Evolutionary conservation across 2,888 invertebrate genomes (phyloP), one percentile per base, ranked within the genome.

Genomic region (Notocelia uddmanniana): DNA sequence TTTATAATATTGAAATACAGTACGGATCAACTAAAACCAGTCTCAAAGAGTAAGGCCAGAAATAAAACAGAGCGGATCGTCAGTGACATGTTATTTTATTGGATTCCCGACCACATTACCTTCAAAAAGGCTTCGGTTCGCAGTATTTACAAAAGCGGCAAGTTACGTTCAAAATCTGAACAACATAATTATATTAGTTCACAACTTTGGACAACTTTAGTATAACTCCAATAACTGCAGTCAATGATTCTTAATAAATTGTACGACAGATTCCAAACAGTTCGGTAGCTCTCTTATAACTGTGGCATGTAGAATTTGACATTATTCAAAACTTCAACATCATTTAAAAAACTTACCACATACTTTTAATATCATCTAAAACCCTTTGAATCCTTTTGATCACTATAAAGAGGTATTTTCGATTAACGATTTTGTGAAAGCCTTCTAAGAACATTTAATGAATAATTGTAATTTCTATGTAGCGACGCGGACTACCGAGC

Each of bases 391-490:
- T 89, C 89, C 89, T 87, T 91, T 90, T 87, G 87, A 92, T 93
- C 92, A 93, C 92, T 90, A 86, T 86, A 83, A 85, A 90, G 93
- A 93, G 93, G 93, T 93, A 93, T 92, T 92, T 91, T 86, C 83
- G 92, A 92, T 89, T 87, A 83, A 85, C 76, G 75, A 79, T 81
- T 80, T 86, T 86, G 83, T 84, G 84, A 85, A 85, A 86, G 85
- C 82, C 78, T 83, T 77, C 79, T 83, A 83, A 81, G 79, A 81
- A 73, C 69, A 77, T 82, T 85, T 76, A 75, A 80, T 80, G 82
- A 81, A 80, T 83, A 85, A 62, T 68, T 50, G n/a, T 82, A 81
- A 82, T 81, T 83, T 79, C 79, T 86, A 87, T 85, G 83, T 87
- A 85, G 82, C 80, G 75, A 81, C 78, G 13, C 45, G 45, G 6